These are phyloP conservation scores for Ormyrus nitidulus DNA, from an alignment of 2,888 invertebrate species.

Conservation along the genomic window DNA sequence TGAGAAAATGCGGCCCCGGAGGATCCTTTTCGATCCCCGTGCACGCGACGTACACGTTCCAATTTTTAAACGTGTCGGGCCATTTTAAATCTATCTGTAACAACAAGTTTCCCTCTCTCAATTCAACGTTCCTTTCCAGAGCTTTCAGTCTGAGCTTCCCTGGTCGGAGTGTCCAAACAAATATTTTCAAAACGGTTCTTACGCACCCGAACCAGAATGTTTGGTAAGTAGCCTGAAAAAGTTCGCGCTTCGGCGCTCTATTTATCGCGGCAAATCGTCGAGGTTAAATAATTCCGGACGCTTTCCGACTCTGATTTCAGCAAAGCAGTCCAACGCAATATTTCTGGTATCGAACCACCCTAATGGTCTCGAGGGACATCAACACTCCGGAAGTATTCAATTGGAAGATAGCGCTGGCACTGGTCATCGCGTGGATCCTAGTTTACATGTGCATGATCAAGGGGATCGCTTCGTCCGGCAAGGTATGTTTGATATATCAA, in stretches of 20 bases:
- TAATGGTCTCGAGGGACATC: conserved; percentile 93
- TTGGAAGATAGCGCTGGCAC: conserved; percentile 91
- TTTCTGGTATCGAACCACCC: conserved; percentile 95
- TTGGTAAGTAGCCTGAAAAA: conserved; percentile 78
- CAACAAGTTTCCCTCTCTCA: too few relatives aligned
- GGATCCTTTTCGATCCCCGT: too few relatives aligned
- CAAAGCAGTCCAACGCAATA: conserved; percentile 93
- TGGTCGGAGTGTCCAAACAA: conserved; percentile 94
- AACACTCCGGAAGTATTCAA: conserved; percentile 91
- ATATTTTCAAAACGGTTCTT: conserved; percentile 87
- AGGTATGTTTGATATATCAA: conserved; percentile 80
- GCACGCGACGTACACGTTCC: too few relatives aligned
- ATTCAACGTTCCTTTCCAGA: conserved; percentile 74
- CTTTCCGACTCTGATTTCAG: conserved; percentile 76
- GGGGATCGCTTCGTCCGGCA: conserved; percentile 97
- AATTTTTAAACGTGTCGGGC: too few relatives aligned
- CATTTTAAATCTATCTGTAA: too few relatives aligned
- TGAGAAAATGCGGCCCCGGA: too few relatives aligned
- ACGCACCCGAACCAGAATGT: conserved; percentile 88
- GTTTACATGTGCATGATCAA: conserved; percentile 98
- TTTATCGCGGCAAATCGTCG: too few relatives aligned
- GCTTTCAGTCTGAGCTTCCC: conserved; percentile 93
- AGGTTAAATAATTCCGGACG: background rate
- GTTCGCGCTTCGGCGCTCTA: too few relatives aligned
- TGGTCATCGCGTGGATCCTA: conserved; percentile 93